These are phyloP conservation scores for Oxyura jamaicensis DNA, from an alignment of 2,113 vertebrate genomes.

Conservation along the genomic window DNA sequence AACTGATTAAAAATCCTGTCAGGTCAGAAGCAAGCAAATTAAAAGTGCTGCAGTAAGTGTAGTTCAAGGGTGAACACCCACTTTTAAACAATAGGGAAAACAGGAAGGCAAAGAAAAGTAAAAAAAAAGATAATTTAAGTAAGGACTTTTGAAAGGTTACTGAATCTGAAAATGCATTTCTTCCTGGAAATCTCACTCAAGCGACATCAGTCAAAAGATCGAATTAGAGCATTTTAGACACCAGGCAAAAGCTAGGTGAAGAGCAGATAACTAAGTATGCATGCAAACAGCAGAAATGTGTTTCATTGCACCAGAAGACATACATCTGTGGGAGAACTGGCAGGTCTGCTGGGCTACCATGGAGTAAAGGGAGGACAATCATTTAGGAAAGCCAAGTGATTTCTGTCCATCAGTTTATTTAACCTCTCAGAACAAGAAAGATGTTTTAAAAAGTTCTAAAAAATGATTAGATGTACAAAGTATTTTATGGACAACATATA, in stretches of 20 bases:
- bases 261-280: not conserved
- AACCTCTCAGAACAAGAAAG: not conserved
- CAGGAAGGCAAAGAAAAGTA: not conserved
- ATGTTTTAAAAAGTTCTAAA: not conserved
- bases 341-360: constrained; percentile 19
- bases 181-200: not conserved
- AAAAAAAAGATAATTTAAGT: not conserved
- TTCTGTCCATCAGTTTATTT: not conserved
- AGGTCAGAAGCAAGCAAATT: not conserved
- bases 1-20: not conserved
- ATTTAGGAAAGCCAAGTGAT: not conserved
- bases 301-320: not conserved
- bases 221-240: not conserved
- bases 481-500: not conserved
- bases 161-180: not conserved
- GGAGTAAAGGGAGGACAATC: not conserved
- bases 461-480: not conserved
- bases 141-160: not conserved
- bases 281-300: not conserved
- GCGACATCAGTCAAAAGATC: not conserved
- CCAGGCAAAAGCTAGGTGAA: not conserved
- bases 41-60: not conserved
- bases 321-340: not conserved
- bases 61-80: not conserved
- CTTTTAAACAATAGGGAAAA: not conserved